Evolutionary conservation across 2,888 invertebrate genomes (phyloP), one percentile per base, ranked within the genome.

Genomic region (Pheosia gnoma): DNA sequence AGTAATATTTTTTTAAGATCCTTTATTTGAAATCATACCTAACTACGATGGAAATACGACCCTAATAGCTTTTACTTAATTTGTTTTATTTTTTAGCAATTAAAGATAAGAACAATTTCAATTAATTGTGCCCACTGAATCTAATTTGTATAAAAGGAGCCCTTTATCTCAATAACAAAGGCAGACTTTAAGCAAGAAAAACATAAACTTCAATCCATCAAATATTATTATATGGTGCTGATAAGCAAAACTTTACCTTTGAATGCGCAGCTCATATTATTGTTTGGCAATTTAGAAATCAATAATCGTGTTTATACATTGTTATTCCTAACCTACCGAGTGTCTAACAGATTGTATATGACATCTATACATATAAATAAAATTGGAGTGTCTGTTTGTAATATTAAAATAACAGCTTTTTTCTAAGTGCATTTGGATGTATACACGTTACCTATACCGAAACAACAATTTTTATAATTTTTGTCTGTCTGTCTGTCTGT

Each of bases 211-310:
- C 54, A 56, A 60, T 58, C 49, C 51, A 47, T 47, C 45, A 47
- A 62, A 63, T 49, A 41, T 61, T 39, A 59, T 59, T 11, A 5
- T 41, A 36, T 59, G 55, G 57, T 55, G 68, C 58, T 60, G 37
- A 56, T 59, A 56, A 67, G 61, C 57, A 58, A 45, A 66, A 41
- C 11, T n/a, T 9, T 41, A 49, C 39, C 51, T 60, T 58, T 51
- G 47, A 47, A n/a, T 47, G 47, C 10, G 11, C n/a, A n/a, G 11
- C 47, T 11, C 5, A 45, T 45, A 47, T n/a, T 47, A 47, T 47
- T 47, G 11, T 47, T n/a, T 5, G 3, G 5, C 11, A 9, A n/a
- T 25, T 51, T 9, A 51, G 51, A 51, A 49, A 49, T 49, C 13
- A 49, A 5, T 13, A 13, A 49, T 49, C 43, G 4, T 25, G 25